These are phyloP conservation scores for Cheilosia impressa DNA, from an alignment of 2,888 invertebrate species.

Conservation along the genomic window DNA sequence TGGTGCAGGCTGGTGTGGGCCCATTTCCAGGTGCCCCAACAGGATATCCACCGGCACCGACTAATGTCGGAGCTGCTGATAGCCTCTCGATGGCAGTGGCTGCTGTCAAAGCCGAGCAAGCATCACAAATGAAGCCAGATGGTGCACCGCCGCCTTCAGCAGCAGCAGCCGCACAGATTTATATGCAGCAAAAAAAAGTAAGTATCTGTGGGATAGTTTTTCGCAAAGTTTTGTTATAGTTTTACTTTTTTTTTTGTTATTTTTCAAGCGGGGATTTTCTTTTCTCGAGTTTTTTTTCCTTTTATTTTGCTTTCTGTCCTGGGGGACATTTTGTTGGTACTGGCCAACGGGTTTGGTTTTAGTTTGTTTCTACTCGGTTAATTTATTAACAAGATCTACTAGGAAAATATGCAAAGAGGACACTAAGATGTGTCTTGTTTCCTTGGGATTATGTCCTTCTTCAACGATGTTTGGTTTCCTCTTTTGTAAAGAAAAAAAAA, in stretches of 20 bases:
- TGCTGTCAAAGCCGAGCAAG: constrained; percentile 81
- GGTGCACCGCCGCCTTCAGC: constrained; percentile 78
- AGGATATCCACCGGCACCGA: constrained; percentile 82
- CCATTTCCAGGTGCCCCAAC: constrained; percentile 83
- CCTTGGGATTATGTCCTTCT: constrained; percentile 14
- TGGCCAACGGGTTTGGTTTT: constrained; percentile 17
- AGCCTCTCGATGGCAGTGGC: constrained; percentile 82
- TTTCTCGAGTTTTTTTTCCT: constrained; percentile 64
- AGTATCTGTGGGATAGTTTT: constrained; percentile 74
- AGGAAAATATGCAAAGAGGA: constrained; percentile 9
- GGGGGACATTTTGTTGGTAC: constrained; percentile 46
- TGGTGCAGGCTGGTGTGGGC: constrained; percentile 83
- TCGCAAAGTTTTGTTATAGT: neutral
- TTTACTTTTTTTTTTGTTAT: constrained; percentile 32
- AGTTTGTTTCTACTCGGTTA: constrained; percentile 32
- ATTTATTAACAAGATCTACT: constrained; percentile 37
- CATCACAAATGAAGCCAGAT: constrained; percentile 81
- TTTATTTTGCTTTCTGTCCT: constrained; percentile 46
- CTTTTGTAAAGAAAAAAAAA: constrained; percentile 20
- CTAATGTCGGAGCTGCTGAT: constrained; percentile 81
- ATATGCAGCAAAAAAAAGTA: constrained; percentile 83
- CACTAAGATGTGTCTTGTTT: constrained; percentile 4
- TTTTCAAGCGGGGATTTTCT: constrained; percentile 71
- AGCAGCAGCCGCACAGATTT: constrained; percentile 80
- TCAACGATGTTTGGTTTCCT: constrained; percentile 1